Evolutionary conservation across 2,888 invertebrate genomes (phyloP), one percentile per base, ranked within the genome.

Genomic region (Clivina fossor): DNA sequence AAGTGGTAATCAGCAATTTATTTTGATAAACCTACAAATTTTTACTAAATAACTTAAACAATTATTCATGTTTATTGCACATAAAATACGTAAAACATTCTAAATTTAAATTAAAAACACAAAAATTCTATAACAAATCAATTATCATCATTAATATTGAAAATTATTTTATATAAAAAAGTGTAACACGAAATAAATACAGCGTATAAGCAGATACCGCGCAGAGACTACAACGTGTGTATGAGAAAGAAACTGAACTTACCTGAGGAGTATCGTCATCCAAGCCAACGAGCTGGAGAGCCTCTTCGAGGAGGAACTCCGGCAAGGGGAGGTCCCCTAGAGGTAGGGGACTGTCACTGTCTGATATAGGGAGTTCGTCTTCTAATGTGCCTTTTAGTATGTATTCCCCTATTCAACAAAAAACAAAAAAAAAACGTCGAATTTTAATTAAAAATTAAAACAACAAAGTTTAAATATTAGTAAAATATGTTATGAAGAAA

Each of bases 241-340:
- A 1, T 11, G 33, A 33, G 33, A 32, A 9, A 4, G 26, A 7
- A 24, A 24, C 26, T 9, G 9, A 54, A 64, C 64, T 63, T 69
- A 78, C 79, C 74, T 78, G 74, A 62, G 73, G 70, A 60, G 74
- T 69, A 66, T 75, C 77, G 68, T 84, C 84, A 66, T 86, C 84
- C 64, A 87, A 80, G 63, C 84, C 86, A n/a, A 86, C 85, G 37
- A 87, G 78, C 68, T 85, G 83, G 4, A 88, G 78, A 30, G 86
- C 86, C 70, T 87, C 86, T 69, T 87, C 87, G 43, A 86, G 80
- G 67, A 84, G 84, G 67, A 84, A 84, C 67, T 84, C 79, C 62
- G 79, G 76, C 49, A 79, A 68, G 58, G 78, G 77, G 30, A 74
- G 73, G 38, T 81, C 77, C 70, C 78, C 82, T 64, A 80, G 78